Evolutionary conservation across 2,797 vertebrate species (phyloP), one percentile per base, ranked within the genome.

Genomic region (Hoplostethus mediterraneus): DNA sequence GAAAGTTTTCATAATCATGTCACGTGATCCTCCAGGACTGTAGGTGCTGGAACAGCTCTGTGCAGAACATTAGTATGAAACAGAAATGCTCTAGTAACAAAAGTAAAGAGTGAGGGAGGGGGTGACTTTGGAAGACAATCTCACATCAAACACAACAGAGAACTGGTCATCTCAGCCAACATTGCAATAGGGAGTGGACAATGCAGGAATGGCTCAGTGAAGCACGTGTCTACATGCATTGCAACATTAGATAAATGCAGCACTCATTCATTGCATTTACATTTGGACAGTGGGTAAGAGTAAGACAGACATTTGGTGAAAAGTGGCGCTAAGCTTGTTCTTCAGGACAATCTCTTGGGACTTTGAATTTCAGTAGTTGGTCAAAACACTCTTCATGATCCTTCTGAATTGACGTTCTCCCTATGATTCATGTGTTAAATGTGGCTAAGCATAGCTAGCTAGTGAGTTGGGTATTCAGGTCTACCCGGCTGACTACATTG

Each of bases 171-270:
- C 75, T 84, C 45, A 21, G 89, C 84, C 81, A 77, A 92, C 86
- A 87, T 61, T 80, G 79, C 65, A 82, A 61, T 63, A 62, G 60
- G 76, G 75, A 82, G 69, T 60, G 65, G 75, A 91, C 77, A 63
- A 88, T 84, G 83, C 79, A 83, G 86, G 77, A 80, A 92, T 89
- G 90, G 83, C 74, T 81, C 83, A 82, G 66, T 78, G 75, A 84
- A 83, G 77, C 73, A 72, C 81, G 79, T 78, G 78, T 88, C 75
- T 61, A 81, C 92, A 93, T 93, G 91, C 91, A 88, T 79, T 63
- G 71, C 77, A 80, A 90, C 85, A 80, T 80, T 25, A 74, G 76
- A 93, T 85, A 93, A 94, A 93, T 90, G 92, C 91, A 92, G 90
- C 72, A 81, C 81, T 75, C n/a, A 14, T 79, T 80, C 77, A 80